Percentiles rank a stretch among this genome's conserved stretches.
These are phyloP conservation scores for Stenichneumon culpator DNA, from an alignment of 2,888 invertebrate species.

Conservation along the genomic window DNA sequence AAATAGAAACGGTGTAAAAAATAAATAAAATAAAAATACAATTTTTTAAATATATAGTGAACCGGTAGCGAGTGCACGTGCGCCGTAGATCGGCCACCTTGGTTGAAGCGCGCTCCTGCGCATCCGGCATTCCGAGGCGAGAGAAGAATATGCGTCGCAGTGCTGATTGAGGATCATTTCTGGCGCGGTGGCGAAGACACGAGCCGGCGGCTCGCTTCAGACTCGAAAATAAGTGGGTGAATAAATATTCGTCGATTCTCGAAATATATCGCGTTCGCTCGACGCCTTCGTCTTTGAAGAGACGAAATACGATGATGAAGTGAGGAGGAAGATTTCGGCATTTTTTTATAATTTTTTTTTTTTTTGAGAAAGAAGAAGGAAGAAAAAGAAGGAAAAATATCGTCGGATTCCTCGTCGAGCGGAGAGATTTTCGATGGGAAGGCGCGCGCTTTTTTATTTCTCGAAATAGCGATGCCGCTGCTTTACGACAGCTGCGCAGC, in stretches of 20 bases:
- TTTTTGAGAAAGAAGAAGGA: not conserved
- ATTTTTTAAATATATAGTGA: not conserved
- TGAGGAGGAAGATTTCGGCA: not conserved
- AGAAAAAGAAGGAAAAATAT: slow-evolving; percentile 1
- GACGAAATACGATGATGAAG: slow-evolving; percentile 19
- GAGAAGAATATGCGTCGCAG: slow-evolving; percentile 14
- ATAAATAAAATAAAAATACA: not conserved
- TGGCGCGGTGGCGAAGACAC: slow-evolving; percentile 10
- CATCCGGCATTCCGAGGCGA: not conserved
- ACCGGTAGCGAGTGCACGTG: slow-evolving; percentile 46
- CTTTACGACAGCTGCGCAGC: slow-evolving; percentile 65
- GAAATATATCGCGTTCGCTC: slow-evolving; percentile 48
- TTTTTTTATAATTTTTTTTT: not conserved
- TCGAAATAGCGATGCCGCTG: slow-evolving; percentile 72
- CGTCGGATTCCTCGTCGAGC: slow-evolving; percentile 37
- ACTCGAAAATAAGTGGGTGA: slow-evolving; percentile 28
- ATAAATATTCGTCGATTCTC: slow-evolving; percentile 60
- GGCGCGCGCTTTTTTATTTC: slow-evolving; percentile 48
- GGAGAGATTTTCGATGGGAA: slow-evolving; percentile 47
- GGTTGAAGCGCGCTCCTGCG: not conserved
- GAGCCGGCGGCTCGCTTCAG: slow-evolving; percentile 28
- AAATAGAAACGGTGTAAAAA: not conserved
- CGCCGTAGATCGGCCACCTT: not conserved
- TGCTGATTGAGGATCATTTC: slow-evolving; percentile 19
- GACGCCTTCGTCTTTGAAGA: slow-evolving; percentile 11